A percentile compares a stretch with the other conserved stretches of the same genome.
These are phyloP conservation scores for Pipa parva DNA, from an alignment of 2,113 vertebrate genomes.

Conservation along the genomic window DNA sequence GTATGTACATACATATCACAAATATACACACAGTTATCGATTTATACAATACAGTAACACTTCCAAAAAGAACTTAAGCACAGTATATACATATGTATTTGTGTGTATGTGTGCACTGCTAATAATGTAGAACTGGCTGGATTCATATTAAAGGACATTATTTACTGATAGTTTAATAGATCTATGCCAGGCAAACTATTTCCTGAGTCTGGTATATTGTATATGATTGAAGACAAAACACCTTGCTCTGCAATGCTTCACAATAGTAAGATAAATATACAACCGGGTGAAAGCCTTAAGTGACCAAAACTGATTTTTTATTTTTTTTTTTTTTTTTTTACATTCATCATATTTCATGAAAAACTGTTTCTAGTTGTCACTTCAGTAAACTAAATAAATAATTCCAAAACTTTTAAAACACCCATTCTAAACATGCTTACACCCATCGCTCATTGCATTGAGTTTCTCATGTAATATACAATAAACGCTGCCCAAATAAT, in stretches of 20 bases:
- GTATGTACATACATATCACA: not conserved
- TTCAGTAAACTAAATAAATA: not conserved
- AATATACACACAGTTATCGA: constrained; percentile 1
- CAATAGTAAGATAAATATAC: not conserved
- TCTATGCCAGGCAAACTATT: no score
- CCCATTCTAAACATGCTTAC: not conserved
- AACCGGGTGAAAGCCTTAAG: no score
- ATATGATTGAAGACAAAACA: no score
- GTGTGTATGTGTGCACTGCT: not conserved
- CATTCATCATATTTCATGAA: no score
- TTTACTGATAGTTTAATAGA: not conserved
- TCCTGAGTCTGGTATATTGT: no score
- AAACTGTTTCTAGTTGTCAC: not conserved
- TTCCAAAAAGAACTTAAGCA: no score
- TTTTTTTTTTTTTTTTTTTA: no score
- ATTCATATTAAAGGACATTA: not conserved
- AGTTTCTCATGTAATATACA: not conserved
- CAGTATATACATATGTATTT: not conserved
- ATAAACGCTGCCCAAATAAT: not conserved
- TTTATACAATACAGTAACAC: no score
- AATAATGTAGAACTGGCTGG: not conserved
- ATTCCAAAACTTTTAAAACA: not conserved
- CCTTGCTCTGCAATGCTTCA: not conserved
- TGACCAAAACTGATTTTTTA: not conserved
- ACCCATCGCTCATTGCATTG: not conserved